Evolutionary conservation across 2,888 invertebrate species (phyloP), one percentile per base, ranked within the genome.

Genomic region (Apamea epomidion): DNA sequence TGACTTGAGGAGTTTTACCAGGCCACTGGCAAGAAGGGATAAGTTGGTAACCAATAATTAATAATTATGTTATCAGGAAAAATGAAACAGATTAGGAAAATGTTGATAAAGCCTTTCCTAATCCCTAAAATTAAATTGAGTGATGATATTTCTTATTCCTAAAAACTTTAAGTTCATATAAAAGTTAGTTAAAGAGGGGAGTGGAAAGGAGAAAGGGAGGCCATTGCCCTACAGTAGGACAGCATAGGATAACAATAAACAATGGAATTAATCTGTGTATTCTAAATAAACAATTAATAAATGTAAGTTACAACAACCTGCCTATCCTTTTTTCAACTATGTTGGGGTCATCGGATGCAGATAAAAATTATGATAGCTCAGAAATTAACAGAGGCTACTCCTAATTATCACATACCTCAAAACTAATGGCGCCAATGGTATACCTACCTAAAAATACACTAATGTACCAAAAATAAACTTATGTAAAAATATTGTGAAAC

Each of bases 401-500:
- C 37, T 77, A 83, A 84, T 83, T 86, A 80, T 79, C 88, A 90
- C 85, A 77, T 88, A 90, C 89, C 88, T 90, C 87, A 87, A 45
- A 74, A 54, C 21, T 2, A 74, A n/a, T 72, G 88, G 88, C 90
- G 89, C 84, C 89, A 78, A 45, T 14, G 10, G 21, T 62, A 69
- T 25, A 51, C 2, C 25, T 25, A n/a, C 12, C 5, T 12, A n/a
- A 84, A 88, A 88, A 86, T 81, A 45, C 54, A 83, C 90, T 91
- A 92, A 91, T 87, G 74, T 42, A 60, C 54, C 58, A 64, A 48
- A 76, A 82, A 29, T 76, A 86, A 89, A 83, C 90, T 90, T 91
- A 92, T 87, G 73, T 42, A 62, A 69, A 85, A 89, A 83, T 85
- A 85, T 90, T 90, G 86, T 83, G 87, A 89, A 88, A 90, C 80